Percentiles rank a stretch among this genome's conserved stretches.
Evolutionary conservation across 2,888 invertebrate genomes (phyloP).

Genomic region (Linhomoeus sp.): DNA sequence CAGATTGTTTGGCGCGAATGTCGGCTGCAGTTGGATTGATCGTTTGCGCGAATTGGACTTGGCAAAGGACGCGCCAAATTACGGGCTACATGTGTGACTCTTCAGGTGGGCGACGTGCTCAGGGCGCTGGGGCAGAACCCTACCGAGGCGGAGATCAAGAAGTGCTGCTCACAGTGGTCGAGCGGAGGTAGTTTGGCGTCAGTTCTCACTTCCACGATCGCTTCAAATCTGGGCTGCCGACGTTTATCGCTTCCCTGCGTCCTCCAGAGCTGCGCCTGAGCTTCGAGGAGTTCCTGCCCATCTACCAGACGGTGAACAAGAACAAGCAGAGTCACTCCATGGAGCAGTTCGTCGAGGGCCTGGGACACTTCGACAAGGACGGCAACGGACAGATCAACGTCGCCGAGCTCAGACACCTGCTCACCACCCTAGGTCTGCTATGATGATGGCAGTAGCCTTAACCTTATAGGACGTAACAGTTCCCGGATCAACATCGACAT

Average conservation of each 20-base stretch:
- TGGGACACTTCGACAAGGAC: conserved; percentile 96
- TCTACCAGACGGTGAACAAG: conserved; percentile 84
- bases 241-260: too few species aligned
- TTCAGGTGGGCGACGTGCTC: conserved; percentile 69
- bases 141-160: conserved; percentile 93
- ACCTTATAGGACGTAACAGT: too few species aligned
- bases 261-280: conserved; percentile 83
- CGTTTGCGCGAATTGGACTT: too few species aligned
- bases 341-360: conserved; percentile 93
- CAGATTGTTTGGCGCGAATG: too few species aligned
- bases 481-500: too few species aligned
- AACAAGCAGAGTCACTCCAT: conserved; percentile 71
- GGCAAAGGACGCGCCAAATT: too few species aligned
- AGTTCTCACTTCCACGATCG: too few species aligned
- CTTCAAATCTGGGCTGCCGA: too few species aligned
- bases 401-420: conserved; percentile 83
- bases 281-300: conserved; percentile 94
- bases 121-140: conserved; percentile 94
- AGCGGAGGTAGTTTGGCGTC: too few species aligned
- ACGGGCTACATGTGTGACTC: too few species aligned
- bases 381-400: conserved; percentile 96
- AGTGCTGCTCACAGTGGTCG: conserved; percentile 76
- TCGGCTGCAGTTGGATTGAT: too few species aligned
- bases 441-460: too few species aligned
- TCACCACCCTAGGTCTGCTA: conserved; percentile 92